Evolutionary conservation across 1,140 invertebrate species (phyloP).

Genomic region (Tetramorium simillimum): DNA sequence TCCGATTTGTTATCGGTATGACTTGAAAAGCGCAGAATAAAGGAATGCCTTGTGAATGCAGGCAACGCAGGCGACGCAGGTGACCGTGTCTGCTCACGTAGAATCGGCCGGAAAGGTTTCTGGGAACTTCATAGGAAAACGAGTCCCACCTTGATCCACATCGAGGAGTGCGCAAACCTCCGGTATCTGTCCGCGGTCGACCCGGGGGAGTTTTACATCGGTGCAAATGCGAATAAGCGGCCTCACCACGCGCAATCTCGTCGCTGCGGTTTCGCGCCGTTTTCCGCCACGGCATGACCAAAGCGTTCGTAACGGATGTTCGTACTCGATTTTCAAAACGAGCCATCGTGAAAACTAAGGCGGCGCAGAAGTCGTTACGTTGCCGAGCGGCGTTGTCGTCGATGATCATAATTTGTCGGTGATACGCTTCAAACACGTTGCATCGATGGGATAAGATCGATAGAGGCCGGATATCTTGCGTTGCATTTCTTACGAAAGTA

Average conservation of each 20-base stretch:
- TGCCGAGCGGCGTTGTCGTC: background rate
- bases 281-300: slow-evolving; percentile 75
- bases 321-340: slow-evolving; percentile 65
- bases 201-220: slow-evolving; percentile 65
- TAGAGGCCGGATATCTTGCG: background rate
- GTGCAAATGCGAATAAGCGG: slow-evolving; percentile 77
- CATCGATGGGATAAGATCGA: background rate
- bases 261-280: slow-evolving; percentile 75
- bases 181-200: slow-evolving; percentile 46
- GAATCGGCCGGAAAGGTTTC: slow-evolving; percentile 49
- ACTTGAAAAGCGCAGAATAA: background rate
- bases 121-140: slow-evolving; percentile 66
- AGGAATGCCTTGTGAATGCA: background rate
- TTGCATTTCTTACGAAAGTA: slow-evolving; percentile 19
- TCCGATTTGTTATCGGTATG: background rate
- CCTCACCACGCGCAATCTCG: slow-evolving; percentile 75
- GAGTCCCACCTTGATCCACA: slow-evolving; percentile 75
- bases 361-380: background rate
- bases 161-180: slow-evolving; percentile 46
- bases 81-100: slow-evolving; percentile 24
- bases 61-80: background rate
- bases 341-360: slow-evolving; percentile 56
- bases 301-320: slow-evolving; percentile 63
- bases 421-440: background rate
- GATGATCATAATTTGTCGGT: background rate